A percentile compares a stretch with the other conserved stretches of the same genome.
phyloP scores from a whole-genome alignment of 2,888 invertebrate genomes.

The Drosophila suboccidentalis region DNA sequence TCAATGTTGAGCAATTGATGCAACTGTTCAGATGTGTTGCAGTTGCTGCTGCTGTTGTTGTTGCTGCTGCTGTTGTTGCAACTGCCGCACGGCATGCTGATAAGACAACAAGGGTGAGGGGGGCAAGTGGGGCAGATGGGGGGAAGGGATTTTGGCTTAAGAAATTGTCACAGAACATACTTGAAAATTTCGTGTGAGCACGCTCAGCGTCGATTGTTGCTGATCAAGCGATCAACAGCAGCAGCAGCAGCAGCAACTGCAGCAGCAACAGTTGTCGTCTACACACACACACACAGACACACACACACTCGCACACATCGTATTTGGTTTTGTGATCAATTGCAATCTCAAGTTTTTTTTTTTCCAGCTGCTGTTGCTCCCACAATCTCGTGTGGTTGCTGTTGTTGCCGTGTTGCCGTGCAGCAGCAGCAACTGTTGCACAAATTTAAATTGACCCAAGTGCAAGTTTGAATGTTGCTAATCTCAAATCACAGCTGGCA shows the following conservation, averaged over 20 bases:
- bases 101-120: conserved; percentile 30
- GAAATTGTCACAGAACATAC: conserved; percentile 76
- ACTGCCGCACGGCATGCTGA: conserved; percentile 75
- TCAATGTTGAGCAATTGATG: conserved; percentile 83
- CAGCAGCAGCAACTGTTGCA: conserved; percentile 65
- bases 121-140: neutral
- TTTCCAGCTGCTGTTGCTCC: conserved; percentile 56
- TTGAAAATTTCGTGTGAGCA: conserved; percentile 82
- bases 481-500: conserved; percentile 63
- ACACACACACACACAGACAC: conserved; percentile 34
- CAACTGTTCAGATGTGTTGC: conserved; percentile 82
- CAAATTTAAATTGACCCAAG: conserved; percentile 82
- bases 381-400: conserved; percentile 69
- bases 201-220: conserved; percentile 77
- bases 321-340: conserved; percentile 70
- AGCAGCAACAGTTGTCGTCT: conserved; percentile 59
- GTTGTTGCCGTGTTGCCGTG: conserved; percentile 53
- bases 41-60: conserved; percentile 45
- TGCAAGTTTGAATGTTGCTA: conserved; percentile 79
- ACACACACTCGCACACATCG: conserved; percentile 9
- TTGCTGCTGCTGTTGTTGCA: conserved; percentile 47
- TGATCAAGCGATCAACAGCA: conserved; percentile 74
- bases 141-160: conserved; percentile 40
- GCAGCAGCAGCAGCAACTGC: conserved; percentile 32
- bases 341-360: conserved; percentile 66